Evolutionary conservation across 2,113 vertebrate species (phyloP).

Genomic region (Recurvirostra avosetta): DNA sequence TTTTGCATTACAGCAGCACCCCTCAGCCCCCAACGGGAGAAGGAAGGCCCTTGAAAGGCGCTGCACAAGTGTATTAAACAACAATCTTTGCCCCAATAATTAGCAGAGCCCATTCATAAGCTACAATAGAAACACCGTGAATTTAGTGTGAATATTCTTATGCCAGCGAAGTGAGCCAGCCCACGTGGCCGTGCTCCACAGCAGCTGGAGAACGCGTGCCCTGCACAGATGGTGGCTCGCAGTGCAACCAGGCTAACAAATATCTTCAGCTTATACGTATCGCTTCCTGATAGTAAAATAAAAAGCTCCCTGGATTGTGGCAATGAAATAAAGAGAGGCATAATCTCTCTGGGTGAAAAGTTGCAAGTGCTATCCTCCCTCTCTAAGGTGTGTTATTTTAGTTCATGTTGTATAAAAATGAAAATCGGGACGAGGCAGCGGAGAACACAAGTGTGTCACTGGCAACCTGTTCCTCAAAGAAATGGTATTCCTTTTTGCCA

Average conservation of each 20-base stretch:
- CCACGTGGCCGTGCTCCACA: rapidly evolving
- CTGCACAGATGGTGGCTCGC: background rate
- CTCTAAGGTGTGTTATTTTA: background rate
- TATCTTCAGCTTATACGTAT: rapidly evolving
- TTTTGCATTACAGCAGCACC: background rate
- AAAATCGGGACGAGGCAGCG: background rate
- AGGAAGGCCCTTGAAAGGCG: background rate
- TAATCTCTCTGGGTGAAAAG: background rate
- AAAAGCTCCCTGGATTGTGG: background rate
- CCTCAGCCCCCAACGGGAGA: background rate
- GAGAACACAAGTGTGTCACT: background rate
- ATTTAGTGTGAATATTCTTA: background rate
- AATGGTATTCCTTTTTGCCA: background rate
- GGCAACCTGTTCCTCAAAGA: background rate
- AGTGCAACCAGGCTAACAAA: too few species aligned
- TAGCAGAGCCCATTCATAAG: background rate
- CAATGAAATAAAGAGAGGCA: background rate
- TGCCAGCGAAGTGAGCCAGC: background rate
- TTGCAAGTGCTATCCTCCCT: background rate
- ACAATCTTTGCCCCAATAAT: background rate
- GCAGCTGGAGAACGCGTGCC: background rate
- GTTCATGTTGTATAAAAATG: rapidly evolving
- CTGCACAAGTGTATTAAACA: background rate
- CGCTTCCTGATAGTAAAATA: rapidly evolving
- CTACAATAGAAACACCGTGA: background rate